Base-by-base conservation (phyloP, 1,140 invertebrate genomes). In the Solenopsis invicta region DNA sequence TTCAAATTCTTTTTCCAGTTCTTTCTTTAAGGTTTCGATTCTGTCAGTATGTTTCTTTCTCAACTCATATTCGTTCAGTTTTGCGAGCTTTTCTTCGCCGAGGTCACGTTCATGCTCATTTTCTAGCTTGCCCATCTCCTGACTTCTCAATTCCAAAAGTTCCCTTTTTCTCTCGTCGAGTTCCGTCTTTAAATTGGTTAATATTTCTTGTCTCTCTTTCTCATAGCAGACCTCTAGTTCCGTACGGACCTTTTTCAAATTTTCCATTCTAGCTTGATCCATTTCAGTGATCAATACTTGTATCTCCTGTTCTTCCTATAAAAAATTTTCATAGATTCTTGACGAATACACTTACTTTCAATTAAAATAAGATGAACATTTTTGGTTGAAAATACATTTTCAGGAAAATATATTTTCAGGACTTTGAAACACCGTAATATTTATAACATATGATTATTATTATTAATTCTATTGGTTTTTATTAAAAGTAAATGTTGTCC, bases 171-270 rank as follows among this genome's bases (percentile, higher is more conserved):
- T 92, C 48, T 93, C 89, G 61, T 95, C 94, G 0, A 95, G 77
- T 77, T 95, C 95, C 4, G 62, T 89, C 48, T 94, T 94, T 4
- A 95, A 52, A 82, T 95, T 95, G 1, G 86, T 62, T 4, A 95
- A 61, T 50, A 96, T 94, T 62, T 96, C 94, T 54, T 96, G 94
- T 52, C 93, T 94, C 72, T 96, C 95, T 41, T 92, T 93, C 50
- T 96, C 94, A 45, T 95, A 95, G 13, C 94, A 93, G 0, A 89
- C 74, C 48, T 96, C 94, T 12, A 96, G 62, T 86, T 96, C 94
- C 3, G 41, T 89, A 41, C 84, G 91, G 0, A 95, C 91, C 88
- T 94, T 94, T 71, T 76, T 95, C 18, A 94, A 66, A n/a, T 92
- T 95, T 69, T 94, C 94, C 12, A 75, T 13, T 56, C 90, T 90